Base-by-base conservation (phyloP, 2,888 invertebrate species). In the Mythimna lalbum region DNA sequence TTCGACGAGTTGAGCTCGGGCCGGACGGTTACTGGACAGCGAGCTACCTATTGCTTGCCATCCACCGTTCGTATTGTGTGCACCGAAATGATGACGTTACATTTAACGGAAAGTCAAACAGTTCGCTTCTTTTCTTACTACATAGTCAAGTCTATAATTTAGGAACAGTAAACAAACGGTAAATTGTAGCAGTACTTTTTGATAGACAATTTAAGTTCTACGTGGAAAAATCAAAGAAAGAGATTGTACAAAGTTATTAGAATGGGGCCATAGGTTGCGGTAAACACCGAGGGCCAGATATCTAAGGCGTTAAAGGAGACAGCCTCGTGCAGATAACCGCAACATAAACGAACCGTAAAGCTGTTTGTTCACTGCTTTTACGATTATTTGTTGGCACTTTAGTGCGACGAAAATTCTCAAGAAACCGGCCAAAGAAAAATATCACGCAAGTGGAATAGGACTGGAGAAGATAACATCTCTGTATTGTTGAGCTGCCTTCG, bases 281-380 rank as follows among this genome's bases (percentile, higher is more conserved):
- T 81, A 76, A 80, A 82, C 78, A 78, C 71, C 57, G 75, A 83
- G 84, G 78, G 79, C 84, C 83, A 82, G 83, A 88, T 86, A 87
- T 77, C 73, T 61, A 69, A 78, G 67, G 77, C 81, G 84, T 87
- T 86, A 86, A 86, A 82, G 80, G 78, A 82, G 86, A 85, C 82
- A 82, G 83, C 84, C 75, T 83, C 84, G 83, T 80, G 82, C 72
- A 88, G 89, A 89, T 88, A 88, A 88, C 89, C 89, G 78, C 87
- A 87, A 86, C 78, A 89, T 90, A 91, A 91, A 91, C 86, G 87
- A 87, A 89, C 89, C 91, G 89, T 91, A 88, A 91, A 90, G 88
- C 88, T 86, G 89, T 91, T 90, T 91, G 88, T 88, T 88, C 86
- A 85, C 85, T 82, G 85, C 82, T 85, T 91, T 91, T 89, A 90